Base-by-base conservation (phyloP, 1,140 invertebrate species). In the Anagrus nilaparvatae region DNA sequence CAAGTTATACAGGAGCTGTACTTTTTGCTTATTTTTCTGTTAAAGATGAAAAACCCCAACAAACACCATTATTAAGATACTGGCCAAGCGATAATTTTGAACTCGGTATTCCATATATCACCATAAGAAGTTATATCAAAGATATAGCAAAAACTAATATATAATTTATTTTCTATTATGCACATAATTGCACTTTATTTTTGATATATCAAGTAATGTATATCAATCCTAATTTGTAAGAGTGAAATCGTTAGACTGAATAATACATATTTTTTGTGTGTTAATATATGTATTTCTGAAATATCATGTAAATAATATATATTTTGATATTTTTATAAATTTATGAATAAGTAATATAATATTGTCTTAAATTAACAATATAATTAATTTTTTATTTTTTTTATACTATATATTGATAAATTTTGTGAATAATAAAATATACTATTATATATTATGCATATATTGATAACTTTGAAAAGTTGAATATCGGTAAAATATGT, bases 21-120 rank as follows among this genome's bases (percentile, higher is more conserved):
- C 67, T 86, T 0, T 84, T 82, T 57, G 82, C 82, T 1, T 87
- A 84, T 58, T 84, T 86, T 59, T 78, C 81, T 50, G 83, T 83
- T 0, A 72, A 74, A 39, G 75, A 79, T 31, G 79, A 83, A 52
- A 66, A 73, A 42, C 81, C 82, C 7, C 77, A 84, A 46, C 74
- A 81, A 25, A 72, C 70, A 29, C 79, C 82, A 0, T 60, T 78
- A 32, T 60, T 87, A 18, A 75, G 68, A 50, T 87, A 82, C 57
- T 86, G 82, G 82, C 82, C 82, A 0, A 70, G 65, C 48, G 78
- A 85, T 58, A 71, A 79, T 44, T 82, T 81, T 58, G 81, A 82
- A 61, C 68, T 82, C 34, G 79, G 81, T n/a, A 73, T 84, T 52
- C 81, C 81, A 2, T 84, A 82, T 50, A 76, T 84, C 19, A 73